Evolutionary conservation across 2,888 invertebrate species (phyloP).

Genomic region (Drosophila sordidula): DNA sequence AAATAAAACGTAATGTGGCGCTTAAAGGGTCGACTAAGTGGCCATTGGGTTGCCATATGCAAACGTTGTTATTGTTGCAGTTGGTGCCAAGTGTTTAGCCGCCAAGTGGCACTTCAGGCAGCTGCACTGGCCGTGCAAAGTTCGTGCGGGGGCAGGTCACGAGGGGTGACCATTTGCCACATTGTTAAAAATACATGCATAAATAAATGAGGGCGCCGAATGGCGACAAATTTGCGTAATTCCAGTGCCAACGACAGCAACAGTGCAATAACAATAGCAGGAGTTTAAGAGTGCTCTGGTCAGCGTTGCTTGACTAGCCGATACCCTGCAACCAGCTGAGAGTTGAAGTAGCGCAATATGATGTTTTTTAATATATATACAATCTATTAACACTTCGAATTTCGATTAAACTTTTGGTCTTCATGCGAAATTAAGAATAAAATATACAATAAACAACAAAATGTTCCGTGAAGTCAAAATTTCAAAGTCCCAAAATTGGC

Average conservation of each 20-base stretch:
- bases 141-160: not conserved
- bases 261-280: too few species aligned
- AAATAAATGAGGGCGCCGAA: constrained; percentile 38
- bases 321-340: too few species aligned
- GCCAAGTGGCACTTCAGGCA: constrained; percentile 61
- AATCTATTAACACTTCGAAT: too few species aligned
- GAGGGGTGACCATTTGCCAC: constrained; percentile 44
- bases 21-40: constrained; percentile 52
- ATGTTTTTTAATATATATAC: too few species aligned
- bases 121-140: constrained; percentile 31
- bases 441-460: too few species aligned
- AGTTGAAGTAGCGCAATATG: too few species aligned
- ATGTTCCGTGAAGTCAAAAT: too few species aligned
- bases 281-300: not conserved
- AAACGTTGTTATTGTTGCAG: constrained; percentile 28
- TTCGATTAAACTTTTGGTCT: too few species aligned
- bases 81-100: constrained; percentile 48
- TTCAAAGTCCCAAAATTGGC: too few species aligned
- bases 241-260: constrained; percentile 22
- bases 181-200: constrained; percentile 62
- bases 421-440: too few species aligned
- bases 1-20: constrained; percentile 59
- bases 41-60: constrained; percentile 49
- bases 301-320: too few species aligned
- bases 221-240: constrained; percentile 39